These are phyloP conservation scores for Psylliodes chrysocephalus DNA, from an alignment of 2,888 invertebrate species.

Conservation along the genomic window DNA sequence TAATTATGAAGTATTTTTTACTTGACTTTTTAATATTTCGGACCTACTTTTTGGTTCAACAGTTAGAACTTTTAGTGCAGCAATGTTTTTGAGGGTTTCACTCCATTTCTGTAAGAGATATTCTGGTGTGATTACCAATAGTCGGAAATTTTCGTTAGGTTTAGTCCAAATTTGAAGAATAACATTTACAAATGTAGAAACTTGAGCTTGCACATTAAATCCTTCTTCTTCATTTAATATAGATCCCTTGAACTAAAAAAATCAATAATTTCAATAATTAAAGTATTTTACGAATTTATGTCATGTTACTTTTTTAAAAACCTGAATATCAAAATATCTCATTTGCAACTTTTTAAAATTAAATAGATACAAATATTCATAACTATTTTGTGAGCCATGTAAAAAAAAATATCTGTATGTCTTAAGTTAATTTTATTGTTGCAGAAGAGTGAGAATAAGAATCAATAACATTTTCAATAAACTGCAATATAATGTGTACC, in stretches of 20 bases:
- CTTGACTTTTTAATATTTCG: no score
- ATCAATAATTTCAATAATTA: not conserved
- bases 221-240: slow-evolving; percentile 57
- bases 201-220: slow-evolving; percentile 54
- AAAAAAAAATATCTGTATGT: no score
- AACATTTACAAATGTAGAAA: slow-evolving; percentile 53
- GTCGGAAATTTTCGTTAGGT: slow-evolving; percentile 38
- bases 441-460: no score
- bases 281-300: no score
- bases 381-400: no score
- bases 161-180: slow-evolving; percentile 36
- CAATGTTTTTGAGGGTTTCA: slow-evolving; percentile 51
- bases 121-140: slow-evolving; percentile 52
- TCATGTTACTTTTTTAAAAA: no score
- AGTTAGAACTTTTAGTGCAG: slow-evolving; percentile 45
- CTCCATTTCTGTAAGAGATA: slow-evolving; percentile 51
- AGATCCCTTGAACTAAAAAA: slow-evolving; percentile 55
- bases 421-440: no score
- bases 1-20: no score
- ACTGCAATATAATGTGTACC: no score
- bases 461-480: no score
- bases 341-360: no score
- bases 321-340: no score
- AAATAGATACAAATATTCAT: not conserved
- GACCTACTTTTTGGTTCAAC: slow-evolving; percentile 48